Base-by-base conservation (phyloP, 2,113 vertebrate genomes). In the Plectropomus leopardus region DNA sequence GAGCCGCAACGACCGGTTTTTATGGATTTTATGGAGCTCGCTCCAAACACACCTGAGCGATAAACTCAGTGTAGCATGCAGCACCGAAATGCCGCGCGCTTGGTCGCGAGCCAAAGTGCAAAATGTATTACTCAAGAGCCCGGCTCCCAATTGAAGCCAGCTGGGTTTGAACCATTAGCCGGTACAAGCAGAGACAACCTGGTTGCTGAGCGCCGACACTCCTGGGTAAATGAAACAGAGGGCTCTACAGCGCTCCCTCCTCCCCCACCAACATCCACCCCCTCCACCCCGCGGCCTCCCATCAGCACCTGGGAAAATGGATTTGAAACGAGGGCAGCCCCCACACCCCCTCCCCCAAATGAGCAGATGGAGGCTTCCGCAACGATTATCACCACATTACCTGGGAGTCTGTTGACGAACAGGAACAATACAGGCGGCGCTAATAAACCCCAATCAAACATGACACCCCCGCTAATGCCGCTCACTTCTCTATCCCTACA, bases 401-500 rank as follows among this genome's bases (percentile, higher is more conserved):
- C 94, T 95, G 94, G 68, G 86, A 92, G 93, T 92, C 87, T 94
- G 94, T 93, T 92, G 93, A 93, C 88, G 88, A 93, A 93, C 93
- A 87, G 87, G 88, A 93, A 94, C 94, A 94, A 95, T 94, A 72
- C 90, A 85, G 86, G 84, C 87, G 32, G 84, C 63, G 88, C 88
- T 94, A 92, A 94, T 93, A 93, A 93, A 92, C 86, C 85, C 88
- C 94, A 92, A 94, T 94, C 92, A 93, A 93, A 94, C 94, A 93
- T 93, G 95, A 92, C 92, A 93, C 88, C 86, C 80, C 84, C 44
- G 67, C 86, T 89, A 93, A 93, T 91, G 86, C 54, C 69, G 50
- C 85, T 85, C 87, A 72, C 88, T 82, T 42, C 85, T 88, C 89
- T 30, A 21, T 81, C 75, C 68, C 88, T 71, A 79, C 85, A 17